Conservation (phyloP, 1,140 invertebrate genomes). For the Drosophila leontia region DNA sequence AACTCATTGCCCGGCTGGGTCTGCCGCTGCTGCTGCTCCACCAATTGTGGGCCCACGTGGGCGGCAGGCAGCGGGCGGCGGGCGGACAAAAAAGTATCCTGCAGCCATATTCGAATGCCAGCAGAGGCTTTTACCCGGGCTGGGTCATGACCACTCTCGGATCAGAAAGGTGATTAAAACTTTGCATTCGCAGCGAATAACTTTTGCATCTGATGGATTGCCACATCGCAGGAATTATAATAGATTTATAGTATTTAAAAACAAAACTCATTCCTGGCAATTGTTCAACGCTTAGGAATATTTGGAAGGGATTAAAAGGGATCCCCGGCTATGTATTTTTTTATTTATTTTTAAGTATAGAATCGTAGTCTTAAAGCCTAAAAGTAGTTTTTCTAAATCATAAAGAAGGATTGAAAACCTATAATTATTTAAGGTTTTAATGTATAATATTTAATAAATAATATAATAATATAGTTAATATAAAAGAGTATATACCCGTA, state of each 20-base stretch:
- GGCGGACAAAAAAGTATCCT: constrained; percentile 65
- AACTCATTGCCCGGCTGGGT: constrained; percentile 74
- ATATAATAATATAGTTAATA: no score
- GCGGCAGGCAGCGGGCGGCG: constrained; percentile 24
- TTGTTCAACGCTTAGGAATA: background rate
- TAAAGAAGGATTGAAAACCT: no score
- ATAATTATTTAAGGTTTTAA: no score
- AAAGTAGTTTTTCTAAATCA: no score
- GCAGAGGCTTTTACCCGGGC: constrained; percentile 19
- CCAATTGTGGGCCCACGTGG: constrained; percentile 21
- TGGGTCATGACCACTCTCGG: constrained; percentile 41
- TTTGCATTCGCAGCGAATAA: constrained; percentile 21
- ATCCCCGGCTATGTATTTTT: background rate
- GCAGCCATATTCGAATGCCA: constrained; percentile 69
- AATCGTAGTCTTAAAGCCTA: no score
- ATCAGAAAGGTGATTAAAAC: constrained; percentile 49
- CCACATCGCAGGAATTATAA: constrained; percentile 3
- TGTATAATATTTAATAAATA: no score
- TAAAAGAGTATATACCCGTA: no score
- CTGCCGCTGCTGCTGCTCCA: constrained; percentile 11
- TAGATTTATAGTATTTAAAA: constrained; percentile 10
- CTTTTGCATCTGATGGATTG: constrained; percentile 12
- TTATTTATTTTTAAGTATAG: no score
- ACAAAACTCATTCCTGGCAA: background rate
- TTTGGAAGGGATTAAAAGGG: background rate